Conservation (phyloP, 2,113 vertebrate species). For the Oreochromis niloticus region DNA sequence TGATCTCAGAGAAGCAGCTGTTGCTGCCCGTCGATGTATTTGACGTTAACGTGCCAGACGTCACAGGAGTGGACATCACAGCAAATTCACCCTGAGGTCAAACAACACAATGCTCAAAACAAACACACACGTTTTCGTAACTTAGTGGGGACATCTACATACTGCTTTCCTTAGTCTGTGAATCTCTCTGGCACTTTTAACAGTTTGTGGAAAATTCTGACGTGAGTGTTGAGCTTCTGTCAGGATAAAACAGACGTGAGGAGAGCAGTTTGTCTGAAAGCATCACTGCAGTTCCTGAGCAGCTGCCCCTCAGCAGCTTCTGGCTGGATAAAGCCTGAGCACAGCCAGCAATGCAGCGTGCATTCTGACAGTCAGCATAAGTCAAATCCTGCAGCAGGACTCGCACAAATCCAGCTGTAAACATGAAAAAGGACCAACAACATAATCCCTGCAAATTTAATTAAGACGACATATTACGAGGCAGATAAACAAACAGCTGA, state of each 20-base stretch:
- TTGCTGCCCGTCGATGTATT: not conserved
- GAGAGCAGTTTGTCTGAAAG: not conserved
- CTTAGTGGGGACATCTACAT: not conserved
- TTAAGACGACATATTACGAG: not conserved
- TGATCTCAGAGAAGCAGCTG: not conserved
- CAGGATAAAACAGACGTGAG: not conserved
- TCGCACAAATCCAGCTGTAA: not conserved
- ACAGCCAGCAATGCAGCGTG: not conserved
- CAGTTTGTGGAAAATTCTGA: not conserved
- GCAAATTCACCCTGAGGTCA: not conserved
- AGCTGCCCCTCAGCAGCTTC: not conserved
- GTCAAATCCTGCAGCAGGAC: not conserved
- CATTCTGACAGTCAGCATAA: not conserved
- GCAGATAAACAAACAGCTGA: not conserved
- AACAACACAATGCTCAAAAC: not conserved
- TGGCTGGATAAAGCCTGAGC: not conserved
- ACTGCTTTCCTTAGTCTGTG: not conserved
- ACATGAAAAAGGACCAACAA: not conserved
- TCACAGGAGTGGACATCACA: not conserved
- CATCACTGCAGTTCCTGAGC: not conserved
- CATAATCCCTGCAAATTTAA: not conserved
- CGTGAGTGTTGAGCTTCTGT: not conserved
- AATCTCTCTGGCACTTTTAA: not conserved
- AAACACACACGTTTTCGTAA: not conserved
- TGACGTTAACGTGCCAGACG: not conserved